phyloP scores from a whole-genome alignment of 2,888 invertebrate genomes.

The Sialis lutaria region DNA sequence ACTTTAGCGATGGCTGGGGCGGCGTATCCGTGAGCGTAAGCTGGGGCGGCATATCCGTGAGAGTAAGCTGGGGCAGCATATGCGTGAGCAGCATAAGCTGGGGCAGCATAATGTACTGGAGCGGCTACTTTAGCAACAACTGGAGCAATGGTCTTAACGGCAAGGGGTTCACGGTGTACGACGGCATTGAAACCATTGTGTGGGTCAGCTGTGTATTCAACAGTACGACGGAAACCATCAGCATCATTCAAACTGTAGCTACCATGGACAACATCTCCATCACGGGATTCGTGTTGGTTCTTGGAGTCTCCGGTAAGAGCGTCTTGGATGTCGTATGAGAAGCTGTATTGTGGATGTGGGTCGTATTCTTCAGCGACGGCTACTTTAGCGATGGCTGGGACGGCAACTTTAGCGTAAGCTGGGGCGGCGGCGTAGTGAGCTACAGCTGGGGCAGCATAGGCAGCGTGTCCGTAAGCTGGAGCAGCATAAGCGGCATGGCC shows the following conservation, averaged over 20 bases:
- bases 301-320: constrained; percentile 30
- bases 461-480: not conserved
- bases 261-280: constrained; percentile 26
- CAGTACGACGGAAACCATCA: constrained; percentile 28
- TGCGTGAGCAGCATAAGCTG: constrained; percentile 11
- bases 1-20: not conserved
- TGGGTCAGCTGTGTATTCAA: constrained; percentile 22
- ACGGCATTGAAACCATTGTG: constrained; percentile 4
- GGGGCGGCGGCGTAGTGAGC: constrained; percentile 6
- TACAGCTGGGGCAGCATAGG: too few relatives aligned
- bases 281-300: constrained; percentile 26
- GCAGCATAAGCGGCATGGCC: constrained; percentile 7
- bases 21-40: not conserved
- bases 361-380: constrained; percentile 20
- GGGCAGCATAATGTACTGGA: not conserved
- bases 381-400: constrained; percentile 7
- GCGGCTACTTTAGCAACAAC: not conserved
- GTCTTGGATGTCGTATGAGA: constrained; percentile 33
- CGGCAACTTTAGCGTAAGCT: constrained; percentile 6
- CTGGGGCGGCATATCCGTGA: constrained; percentile 3
- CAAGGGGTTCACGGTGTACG: constrained; percentile 13
- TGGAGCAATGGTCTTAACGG: not conserved
- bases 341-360: constrained; percentile 24
- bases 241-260: constrained; percentile 29
- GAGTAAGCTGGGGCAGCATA: not conserved